Conservation (phyloP, 2,113 vertebrate genomes). For the Tenebrosternarchus preto region DNA sequence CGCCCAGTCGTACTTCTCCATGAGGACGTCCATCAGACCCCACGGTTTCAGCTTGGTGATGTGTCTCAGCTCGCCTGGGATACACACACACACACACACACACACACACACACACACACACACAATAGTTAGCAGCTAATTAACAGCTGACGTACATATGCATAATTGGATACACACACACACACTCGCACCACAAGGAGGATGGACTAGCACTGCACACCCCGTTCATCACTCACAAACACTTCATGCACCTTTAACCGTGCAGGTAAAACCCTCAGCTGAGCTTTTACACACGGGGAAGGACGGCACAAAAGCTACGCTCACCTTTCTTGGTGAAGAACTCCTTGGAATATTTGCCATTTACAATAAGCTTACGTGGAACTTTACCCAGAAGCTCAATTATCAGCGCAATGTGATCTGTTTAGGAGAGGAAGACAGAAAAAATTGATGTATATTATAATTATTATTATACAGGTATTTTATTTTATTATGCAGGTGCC, state of each 20-base stretch:
- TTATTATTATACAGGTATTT: no score
- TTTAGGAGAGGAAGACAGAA: not conserved
- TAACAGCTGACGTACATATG: no score
- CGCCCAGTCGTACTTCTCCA: constrained; percentile 95
- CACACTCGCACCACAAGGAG: not conserved
- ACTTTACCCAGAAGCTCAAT: constrained; percentile 97
- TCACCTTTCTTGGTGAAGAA: constrained; percentile 99
- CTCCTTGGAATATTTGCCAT: constrained; percentile 97
- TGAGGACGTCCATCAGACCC: constrained; percentile 90
- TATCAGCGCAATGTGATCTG: constrained; percentile 98
- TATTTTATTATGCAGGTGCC: no score
- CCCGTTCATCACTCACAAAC: constrained; percentile 22
- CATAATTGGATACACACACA: no score
- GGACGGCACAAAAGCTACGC: not conserved
- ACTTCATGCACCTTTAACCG: not conserved
- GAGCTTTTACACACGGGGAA: not conserved
- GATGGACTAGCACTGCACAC: not conserved
- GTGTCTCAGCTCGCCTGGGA: constrained; percentile 90
- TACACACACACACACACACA: not conserved
- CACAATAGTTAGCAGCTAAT: no score
- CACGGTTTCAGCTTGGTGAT: constrained; percentile 98
- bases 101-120: no score
- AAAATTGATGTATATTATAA: not conserved
- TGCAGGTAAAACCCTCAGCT: not conserved
- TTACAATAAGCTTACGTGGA: constrained; percentile 91